A percentile compares a stretch with the other conserved stretches of the same genome.
Evolutionary conservation across 1,140 invertebrate genomes (phyloP).

Genomic region (Drosophila kikkawai): DNA sequence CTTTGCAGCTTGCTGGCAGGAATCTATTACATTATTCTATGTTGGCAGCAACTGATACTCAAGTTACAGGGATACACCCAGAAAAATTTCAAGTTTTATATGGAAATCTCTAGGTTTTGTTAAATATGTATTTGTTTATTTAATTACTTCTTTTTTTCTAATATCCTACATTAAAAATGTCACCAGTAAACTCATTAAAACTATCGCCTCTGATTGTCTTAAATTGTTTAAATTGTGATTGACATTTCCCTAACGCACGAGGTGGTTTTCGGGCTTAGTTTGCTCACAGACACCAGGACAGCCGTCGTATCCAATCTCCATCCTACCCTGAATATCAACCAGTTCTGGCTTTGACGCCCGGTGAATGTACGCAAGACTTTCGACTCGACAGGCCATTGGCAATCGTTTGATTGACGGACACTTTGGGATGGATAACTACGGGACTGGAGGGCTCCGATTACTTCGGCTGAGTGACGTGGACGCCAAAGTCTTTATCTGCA

Average conservation of each 20-base stretch:
- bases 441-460: conserved; percentile 15
- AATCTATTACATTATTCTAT: conserved; percentile 39
- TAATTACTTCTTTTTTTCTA: neutral
- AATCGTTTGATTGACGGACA: conserved; percentile 45
- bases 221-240: neutral
- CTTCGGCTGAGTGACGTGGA: conserved; percentile 25
- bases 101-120: neutral
- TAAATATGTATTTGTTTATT: neutral
- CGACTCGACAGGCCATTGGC: conserved; percentile 16
- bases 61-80: conserved; percentile 4
- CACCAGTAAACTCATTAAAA: neutral
- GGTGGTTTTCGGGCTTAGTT: neutral
- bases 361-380: conserved; percentile 40
- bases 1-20: conserved; percentile 1
- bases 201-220: neutral
- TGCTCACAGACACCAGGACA: neutral
- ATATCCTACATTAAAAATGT: neutral
- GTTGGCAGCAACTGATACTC: conserved; percentile 15
- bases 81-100: neutral
- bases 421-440: conserved; percentile 4
- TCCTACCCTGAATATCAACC: neutral
- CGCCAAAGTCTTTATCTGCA: conserved; percentile 31
- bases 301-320: neutral
- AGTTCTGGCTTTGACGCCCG: conserved; percentile 32
- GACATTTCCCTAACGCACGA: conserved; percentile 15